Evolutionary conservation across 2,113 vertebrate genomes (phyloP), one percentile per base, ranked within the genome.

Genomic region (Etia nguti): DNA sequence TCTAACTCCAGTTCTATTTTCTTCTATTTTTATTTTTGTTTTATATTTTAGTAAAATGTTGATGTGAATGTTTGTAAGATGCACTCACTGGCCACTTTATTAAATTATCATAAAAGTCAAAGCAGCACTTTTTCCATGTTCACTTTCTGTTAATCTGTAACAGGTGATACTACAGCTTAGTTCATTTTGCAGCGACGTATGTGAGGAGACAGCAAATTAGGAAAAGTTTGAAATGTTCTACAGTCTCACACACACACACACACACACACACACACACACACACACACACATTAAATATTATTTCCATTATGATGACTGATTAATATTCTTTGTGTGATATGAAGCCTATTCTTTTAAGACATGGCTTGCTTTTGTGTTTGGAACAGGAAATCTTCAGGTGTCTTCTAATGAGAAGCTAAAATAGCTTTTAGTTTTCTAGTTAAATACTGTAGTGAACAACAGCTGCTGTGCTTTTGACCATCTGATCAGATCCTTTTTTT

Each of bases 401-500:
- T 29, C 0, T 75, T 48, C 15, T 7, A 29, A 48, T 5, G 13
- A 68, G 36, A 43, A 43, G n/a, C 65, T 68, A 41, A 41, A 41
- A 68, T 1, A 43, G 0, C n/a, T 70, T 43, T 70, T 0, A 10
- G n/a, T 70, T 43, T 43, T 1, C 0, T 2, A 5, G 13, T 24
- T 46, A 10, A 43, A 70, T 24, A 43, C 22, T 46, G n/a, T 38
- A 24, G n/a, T 4, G 65, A 43, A 0, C 38, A 70, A 4, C 65
- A 26, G 65, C 82, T 92, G 91, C 3, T 90, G 48, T 93, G 70
- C 43, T 20, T 65, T 38, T 38, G 20, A 20, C 18, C 29, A 12
- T 38, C 60, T 65, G 10, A 65, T 18, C 31, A 36, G 43, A 50
- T 50, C 70, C 16, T 20, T 16, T 29, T 48, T 18, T 20, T 38